These are phyloP conservation scores for Hybognathus amarus DNA, from an alignment of 2,797 vertebrate genomes.

Conservation along the genomic window DNA sequence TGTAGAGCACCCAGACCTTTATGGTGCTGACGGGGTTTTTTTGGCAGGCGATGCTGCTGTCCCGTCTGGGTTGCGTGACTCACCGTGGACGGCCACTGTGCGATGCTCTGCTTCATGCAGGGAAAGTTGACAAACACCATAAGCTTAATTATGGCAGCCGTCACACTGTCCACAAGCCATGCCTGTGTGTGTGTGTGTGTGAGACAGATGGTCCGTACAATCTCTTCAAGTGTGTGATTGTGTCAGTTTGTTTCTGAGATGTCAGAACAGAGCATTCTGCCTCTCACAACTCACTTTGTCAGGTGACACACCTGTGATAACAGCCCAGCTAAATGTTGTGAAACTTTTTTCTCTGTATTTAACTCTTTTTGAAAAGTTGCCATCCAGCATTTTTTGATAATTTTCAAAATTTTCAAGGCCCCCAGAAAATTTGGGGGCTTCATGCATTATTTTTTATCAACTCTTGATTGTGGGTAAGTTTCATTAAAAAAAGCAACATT, in stretches of 20 bases:
- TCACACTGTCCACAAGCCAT: constrained; percentile 66
- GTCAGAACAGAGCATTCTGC: constrained; percentile 12
- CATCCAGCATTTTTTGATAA: neutral
- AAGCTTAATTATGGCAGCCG: constrained; percentile 74
- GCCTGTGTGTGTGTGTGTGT: constrained; percentile 27
- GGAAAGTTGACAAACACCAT: constrained; percentile 74
- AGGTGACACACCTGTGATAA: constrained; percentile 8
- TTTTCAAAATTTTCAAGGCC: too few relatives aligned
- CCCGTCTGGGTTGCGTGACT: constrained; percentile 73
- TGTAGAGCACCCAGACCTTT: constrained; percentile 65
- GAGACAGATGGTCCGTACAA: constrained; percentile 43
- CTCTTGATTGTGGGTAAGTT: neutral
- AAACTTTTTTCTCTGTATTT: neutral
- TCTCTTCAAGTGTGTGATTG: constrained; percentile 12
- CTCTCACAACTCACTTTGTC: constrained; percentile 15
- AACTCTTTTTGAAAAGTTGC: neutral
- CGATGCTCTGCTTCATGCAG: constrained; percentile 67
- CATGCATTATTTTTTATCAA: neutral
- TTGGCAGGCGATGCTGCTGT: constrained; percentile 63
- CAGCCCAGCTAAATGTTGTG: neutral
- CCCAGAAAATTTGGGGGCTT: too few relatives aligned
- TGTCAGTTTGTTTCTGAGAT: constrained; percentile 30
- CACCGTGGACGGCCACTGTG: constrained; percentile 68
- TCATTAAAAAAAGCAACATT: too few relatives aligned
- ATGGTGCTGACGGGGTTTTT: constrained; percentile 61